These are phyloP conservation scores for Phortica variegata DNA, from an alignment of 1,140 invertebrate genomes.

Conservation along the genomic window DNA sequence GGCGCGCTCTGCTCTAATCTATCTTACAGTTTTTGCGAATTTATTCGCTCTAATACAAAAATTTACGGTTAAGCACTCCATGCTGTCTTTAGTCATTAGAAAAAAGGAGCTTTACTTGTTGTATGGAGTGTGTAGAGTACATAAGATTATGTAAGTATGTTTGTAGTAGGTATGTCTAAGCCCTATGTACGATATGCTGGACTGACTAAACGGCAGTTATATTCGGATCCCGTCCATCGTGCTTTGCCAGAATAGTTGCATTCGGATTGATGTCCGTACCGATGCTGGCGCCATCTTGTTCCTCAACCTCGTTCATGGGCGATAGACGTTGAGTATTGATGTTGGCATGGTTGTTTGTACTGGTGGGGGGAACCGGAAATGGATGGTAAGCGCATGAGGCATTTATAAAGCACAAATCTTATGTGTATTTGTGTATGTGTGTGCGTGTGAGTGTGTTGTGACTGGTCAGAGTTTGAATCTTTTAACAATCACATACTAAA, in stretches of 20 bases:
- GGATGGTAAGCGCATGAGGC: constrained; percentile 25
- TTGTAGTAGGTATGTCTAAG: too few species aligned
- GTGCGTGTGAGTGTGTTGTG: constrained; percentile 7
- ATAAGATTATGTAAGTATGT: too few species aligned
- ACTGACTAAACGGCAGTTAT: constrained; percentile 35
- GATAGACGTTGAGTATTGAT: constrained; percentile 30
- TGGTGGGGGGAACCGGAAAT: constrained; percentile 18
- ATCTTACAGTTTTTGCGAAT: too few species aligned
- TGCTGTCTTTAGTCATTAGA: too few species aligned
- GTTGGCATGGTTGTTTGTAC: constrained; percentile 31
- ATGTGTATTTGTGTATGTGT: not conserved
- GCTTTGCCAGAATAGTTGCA: constrained; percentile 1
- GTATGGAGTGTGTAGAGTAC: too few species aligned
- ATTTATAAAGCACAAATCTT: constrained; percentile 4
- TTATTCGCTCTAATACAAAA: too few species aligned
- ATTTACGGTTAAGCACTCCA: too few species aligned
- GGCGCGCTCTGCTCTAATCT: too few species aligned
- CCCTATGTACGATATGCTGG: too few species aligned
- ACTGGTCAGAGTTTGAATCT: constrained; percentile 2
- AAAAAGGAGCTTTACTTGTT: too few species aligned
- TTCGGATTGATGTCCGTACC: constrained; percentile 12
- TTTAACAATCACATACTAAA: too few species aligned
- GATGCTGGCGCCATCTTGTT: constrained; percentile 28
- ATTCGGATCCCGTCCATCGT: constrained; percentile 6
- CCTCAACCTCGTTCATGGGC: constrained; percentile 52